Percentiles rank a stretch among this genome's conserved stretches.
Evolutionary conservation across 2,888 invertebrate species (phyloP).

Genomic region (Meandrusa payeni): DNA sequence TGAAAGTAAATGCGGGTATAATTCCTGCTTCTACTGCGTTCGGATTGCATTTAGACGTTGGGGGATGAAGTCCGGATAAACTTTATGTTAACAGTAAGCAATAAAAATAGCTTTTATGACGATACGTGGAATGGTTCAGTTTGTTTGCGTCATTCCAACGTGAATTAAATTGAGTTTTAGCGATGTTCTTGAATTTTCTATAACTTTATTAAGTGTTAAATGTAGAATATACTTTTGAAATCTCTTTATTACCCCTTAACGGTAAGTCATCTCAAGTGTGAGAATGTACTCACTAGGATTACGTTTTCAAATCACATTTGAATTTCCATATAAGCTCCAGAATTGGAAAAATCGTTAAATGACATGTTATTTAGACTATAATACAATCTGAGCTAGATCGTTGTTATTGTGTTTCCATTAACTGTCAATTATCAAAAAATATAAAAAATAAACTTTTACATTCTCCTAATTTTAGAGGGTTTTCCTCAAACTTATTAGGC

Average conservation of each 20-base stretch:
- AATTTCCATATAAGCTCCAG: too few relatives aligned
- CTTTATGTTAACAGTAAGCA: slow-evolving; percentile 73
- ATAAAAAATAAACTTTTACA: too few relatives aligned
- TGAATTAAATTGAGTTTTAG: slow-evolving; percentile 37
- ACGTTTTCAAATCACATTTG: slow-evolving; percentile 11
- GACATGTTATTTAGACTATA: too few relatives aligned
- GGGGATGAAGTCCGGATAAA: slow-evolving; percentile 71
- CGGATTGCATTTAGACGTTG: slow-evolving; percentile 73
- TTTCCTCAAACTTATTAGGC: too few relatives aligned
- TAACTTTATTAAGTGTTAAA: slow-evolving; percentile 15
- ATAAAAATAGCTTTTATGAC: slow-evolving; percentile 79
- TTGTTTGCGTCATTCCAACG: slow-evolving; percentile 54
- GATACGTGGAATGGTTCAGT: slow-evolving; percentile 74
- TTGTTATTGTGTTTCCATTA: too few relatives aligned
- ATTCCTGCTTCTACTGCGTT: slow-evolving; percentile 71
- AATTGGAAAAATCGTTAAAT: too few relatives aligned
- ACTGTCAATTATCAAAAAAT: too few relatives aligned
- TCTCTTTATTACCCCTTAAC: slow-evolving; percentile 11
- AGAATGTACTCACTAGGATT: slow-evolving; percentile 10
- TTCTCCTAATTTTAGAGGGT: too few relatives aligned
- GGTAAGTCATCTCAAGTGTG: slow-evolving; percentile 15
- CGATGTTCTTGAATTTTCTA: slow-evolving; percentile 21
- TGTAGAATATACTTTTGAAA: slow-evolving; percentile 17
- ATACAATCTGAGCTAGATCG: too few relatives aligned
- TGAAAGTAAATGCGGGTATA: slow-evolving; percentile 76